Evolutionary conservation across 1,140 invertebrate species (phyloP).

Genomic region (Druon quercuslanigerum): DNA sequence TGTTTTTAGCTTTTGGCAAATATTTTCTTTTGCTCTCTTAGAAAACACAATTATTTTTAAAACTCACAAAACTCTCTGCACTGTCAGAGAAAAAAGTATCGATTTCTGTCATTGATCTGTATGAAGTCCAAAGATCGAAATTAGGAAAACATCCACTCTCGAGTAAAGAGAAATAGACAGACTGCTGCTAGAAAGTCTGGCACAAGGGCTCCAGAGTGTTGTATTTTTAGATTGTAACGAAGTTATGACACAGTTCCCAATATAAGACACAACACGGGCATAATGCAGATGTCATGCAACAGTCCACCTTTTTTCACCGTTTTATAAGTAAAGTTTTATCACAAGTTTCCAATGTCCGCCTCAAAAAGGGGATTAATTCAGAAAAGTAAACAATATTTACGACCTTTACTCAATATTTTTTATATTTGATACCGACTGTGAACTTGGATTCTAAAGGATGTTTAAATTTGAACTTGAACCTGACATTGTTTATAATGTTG

Average conservation of each 20-base stretch:
- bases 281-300: constrained; percentile 1
- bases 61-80: neutral
- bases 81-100: neutral
- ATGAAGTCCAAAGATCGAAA: neutral
- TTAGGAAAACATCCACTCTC: constrained; percentile 1
- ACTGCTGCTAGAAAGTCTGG: constrained; percentile 42
- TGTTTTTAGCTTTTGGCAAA: neutral
- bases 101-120: constrained; percentile 17
- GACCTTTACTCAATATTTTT: no score
- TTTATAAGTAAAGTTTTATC: no score
- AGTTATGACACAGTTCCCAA: constrained; percentile 34
- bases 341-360: no score
- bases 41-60: neutral
- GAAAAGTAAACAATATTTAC: no score
- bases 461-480: no score
- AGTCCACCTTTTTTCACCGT: neutral
- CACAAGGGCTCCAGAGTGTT: constrained; percentile 53
- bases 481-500: no score
- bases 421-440: no score
- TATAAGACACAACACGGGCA: constrained; percentile 13
- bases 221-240: constrained; percentile 57
- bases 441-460: no score
- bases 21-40: neutral
- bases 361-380: no score
- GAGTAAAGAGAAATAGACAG: constrained; percentile 36